Evolutionary conservation across 2,797 vertebrate species (phyloP).

Genomic region (Sebastes vulpes): DNA sequence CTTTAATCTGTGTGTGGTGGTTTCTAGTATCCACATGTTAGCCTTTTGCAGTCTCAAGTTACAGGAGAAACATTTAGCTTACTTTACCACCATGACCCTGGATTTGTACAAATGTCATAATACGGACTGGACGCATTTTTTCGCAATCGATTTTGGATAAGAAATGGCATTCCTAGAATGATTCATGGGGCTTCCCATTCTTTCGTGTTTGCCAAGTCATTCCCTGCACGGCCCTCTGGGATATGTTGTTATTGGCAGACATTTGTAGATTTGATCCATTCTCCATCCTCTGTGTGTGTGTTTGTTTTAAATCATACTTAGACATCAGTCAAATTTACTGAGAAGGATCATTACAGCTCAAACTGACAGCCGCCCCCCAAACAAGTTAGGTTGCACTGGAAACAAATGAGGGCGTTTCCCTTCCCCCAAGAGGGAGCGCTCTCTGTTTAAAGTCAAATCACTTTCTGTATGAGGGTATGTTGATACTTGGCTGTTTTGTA

Average conservation of each 20-base stretch:
- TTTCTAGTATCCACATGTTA: neutral
- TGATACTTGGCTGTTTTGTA: neutral
- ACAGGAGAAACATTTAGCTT: neutral
- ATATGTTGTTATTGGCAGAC: conserved; percentile 52
- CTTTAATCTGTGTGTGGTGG: neutral
- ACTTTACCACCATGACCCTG: neutral
- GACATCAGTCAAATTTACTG: conserved; percentile 20
- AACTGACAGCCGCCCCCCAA: neutral
- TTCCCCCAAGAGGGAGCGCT: neutral
- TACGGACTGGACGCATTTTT: conserved; percentile 17
- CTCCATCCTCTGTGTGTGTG: conserved; percentile 14
- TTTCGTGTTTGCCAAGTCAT: conserved; percentile 46
- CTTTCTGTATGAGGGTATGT: neutral
- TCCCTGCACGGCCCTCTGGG: conserved; percentile 26
- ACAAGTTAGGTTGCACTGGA: neutral
- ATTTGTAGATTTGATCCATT: conserved; percentile 48
- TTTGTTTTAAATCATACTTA: conserved; percentile 21
- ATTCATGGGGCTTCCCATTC: conserved; percentile 61
- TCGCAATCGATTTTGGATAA: conserved; percentile 31
- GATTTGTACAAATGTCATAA: conserved; percentile 26
- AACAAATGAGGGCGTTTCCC: conserved; percentile 14
- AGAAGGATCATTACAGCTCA: conserved; percentile 19
- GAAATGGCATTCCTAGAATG: conserved; percentile 48
- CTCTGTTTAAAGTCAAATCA: conserved; percentile 11
- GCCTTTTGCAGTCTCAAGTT: conserved; percentile 1